phyloP scores from a whole-genome alignment of 2,888 invertebrate species.

The Zonitis immaculata region DNA sequence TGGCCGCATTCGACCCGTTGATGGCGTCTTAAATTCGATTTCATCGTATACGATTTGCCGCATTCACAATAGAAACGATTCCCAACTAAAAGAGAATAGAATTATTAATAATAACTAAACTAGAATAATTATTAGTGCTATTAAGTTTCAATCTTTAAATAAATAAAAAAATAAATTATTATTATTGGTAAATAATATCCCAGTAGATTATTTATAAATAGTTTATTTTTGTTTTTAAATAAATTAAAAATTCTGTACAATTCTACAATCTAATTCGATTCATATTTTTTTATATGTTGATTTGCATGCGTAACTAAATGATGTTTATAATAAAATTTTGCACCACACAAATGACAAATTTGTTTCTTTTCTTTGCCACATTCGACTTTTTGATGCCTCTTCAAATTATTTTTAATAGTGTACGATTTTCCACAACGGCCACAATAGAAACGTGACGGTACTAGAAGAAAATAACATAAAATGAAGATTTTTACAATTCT shows the following conservation, averaged over 20 bases:
- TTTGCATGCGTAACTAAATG: conserved; percentile 11
- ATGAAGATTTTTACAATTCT: not conserved
- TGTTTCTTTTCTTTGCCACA: conserved; percentile 23
- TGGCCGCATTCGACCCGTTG: conserved; percentile 37
- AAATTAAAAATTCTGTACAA: not conserved
- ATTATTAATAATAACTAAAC: no score
- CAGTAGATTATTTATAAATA: no score
- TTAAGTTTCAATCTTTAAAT: no score
- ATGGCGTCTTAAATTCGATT: conserved; percentile 30
- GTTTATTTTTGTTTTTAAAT: no score
- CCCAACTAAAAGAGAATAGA: not conserved
- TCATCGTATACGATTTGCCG: conserved; percentile 28
- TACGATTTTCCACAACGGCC: conserved; percentile 27
- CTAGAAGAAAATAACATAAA: conserved; percentile 1
- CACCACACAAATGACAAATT: conserved; percentile 17
- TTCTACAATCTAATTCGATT: not conserved
- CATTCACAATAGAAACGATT: conserved; percentile 23
- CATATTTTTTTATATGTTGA: not conserved
- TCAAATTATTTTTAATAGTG: conserved; percentile 42
- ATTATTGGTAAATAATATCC: no score
- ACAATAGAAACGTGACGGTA: conserved; percentile 15
- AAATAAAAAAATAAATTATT: no score
- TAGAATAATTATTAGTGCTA: no score
- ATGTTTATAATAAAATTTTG: conserved; percentile 23
- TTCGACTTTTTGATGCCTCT: conserved; percentile 39